phyloP scores from a whole-genome alignment of 1,140 invertebrate genomes.

The Nasonia longicornis region DNA sequence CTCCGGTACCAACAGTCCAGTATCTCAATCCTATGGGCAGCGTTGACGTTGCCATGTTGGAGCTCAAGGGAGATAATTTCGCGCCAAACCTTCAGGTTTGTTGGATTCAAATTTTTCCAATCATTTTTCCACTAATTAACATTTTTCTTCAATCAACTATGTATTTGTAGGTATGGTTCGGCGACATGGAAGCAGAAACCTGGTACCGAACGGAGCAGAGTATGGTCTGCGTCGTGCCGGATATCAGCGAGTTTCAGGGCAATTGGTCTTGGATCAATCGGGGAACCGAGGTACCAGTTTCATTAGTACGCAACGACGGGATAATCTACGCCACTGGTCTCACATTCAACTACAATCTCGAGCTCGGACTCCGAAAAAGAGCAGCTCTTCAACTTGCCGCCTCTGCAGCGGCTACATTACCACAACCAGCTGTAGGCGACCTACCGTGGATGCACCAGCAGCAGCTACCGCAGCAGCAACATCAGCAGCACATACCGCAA shows the following conservation, averaged over 20 bases:
- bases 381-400: conserved; percentile 41
- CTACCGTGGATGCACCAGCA: conserved; percentile 72
- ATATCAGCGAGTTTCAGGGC: conserved; percentile 93
- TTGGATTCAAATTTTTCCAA: conserved; percentile 17
- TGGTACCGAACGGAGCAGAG: conserved; percentile 96
- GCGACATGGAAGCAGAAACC: conserved; percentile 97
- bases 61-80: conserved; percentile 96
- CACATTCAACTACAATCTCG: conserved; percentile 97
- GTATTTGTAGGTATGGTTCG: conserved; percentile 86
- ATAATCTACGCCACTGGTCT: conserved; percentile 98
- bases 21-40: conserved; percentile 95
- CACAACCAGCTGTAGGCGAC: conserved; percentile 68
- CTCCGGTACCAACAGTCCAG: conserved; percentile 94
- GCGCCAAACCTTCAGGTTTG: conserved; percentile 88
- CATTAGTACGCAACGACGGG: conserved; percentile 95
- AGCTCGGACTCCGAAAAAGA: conserved; percentile 83
- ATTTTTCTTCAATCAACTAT: neutral
- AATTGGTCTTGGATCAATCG: conserved; percentile 95
- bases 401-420: neutral
- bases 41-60: conserved; percentile 96
- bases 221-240: conserved; percentile 95
- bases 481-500: conserved; percentile 1
- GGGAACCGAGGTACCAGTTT: conserved; percentile 93
- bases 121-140: neutral
- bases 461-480: conserved; percentile 57